Evolutionary conservation across 2,888 invertebrate species (phyloP), one percentile per base, ranked within the genome.

Genomic region (Drosophila demipolita): DNA sequence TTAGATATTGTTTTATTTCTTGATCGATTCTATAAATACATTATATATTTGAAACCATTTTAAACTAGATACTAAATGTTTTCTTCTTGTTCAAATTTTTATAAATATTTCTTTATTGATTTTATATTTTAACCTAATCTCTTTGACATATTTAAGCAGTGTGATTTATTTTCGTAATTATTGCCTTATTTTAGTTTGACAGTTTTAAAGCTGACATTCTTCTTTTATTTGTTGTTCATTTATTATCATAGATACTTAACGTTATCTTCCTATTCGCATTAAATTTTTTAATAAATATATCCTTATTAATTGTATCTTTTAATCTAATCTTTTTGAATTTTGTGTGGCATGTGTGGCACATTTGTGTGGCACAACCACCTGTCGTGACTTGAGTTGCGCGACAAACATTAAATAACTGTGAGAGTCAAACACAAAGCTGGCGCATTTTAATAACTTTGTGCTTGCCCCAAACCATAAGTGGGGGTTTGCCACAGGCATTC

Each of bases 401-500:
- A 60, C 76, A 67, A 45, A 68, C 88, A 81, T 83, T 90, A 90
- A 88, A 90, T 79, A 88, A 83, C 80, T 65, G 50, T 49, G 59
- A 61, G 57, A 61, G 57, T 38, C 50, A 48, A 53, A 66, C 78
- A 58, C 63, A 75, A 74, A 69, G 76, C 74, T 72, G 85, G 67
- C 75, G 80, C 75, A 83, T 88, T 88, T 86, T 88, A 86, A 83
- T 86, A 86, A 86, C 89, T 83, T 86, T 83, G n/a, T 20, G 53
- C 50, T 35, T n/a, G 36, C 11, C n/a, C 50, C 52, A 12, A 26
- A 15, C 26, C 17, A 15, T 23, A 48, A 40, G 38, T 8, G 38
- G 26, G 26, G 54, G 29, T n/a, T n/a, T 26, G 54, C 38, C 58
- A 36, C 23, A 23, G 8, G 23, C 23, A 20, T 23, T 29, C 23